Conservation (phyloP, 1,140 invertebrate species). For the Hyposmocoma kahamanoa region DNA sequence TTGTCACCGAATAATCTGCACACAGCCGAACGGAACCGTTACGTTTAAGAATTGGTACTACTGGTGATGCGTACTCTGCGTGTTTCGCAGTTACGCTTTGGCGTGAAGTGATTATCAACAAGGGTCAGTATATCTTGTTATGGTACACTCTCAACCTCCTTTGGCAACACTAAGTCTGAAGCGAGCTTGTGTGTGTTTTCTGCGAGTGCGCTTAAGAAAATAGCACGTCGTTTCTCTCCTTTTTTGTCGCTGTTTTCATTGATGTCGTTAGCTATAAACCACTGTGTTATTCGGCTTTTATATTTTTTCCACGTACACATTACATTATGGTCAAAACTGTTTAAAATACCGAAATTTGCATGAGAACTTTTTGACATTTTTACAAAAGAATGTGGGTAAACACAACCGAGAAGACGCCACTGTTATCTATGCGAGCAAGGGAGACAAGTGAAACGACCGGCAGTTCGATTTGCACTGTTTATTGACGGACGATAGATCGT, state of each 20-base stretch:
- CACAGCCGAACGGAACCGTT: background rate
- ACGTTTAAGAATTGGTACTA: background rate
- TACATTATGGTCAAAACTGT: too few relatives aligned
- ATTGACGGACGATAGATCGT: too few relatives aligned
- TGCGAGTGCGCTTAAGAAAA: slow-evolving; percentile 8
- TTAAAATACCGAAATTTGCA: too few relatives aligned
- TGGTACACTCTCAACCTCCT: background rate
- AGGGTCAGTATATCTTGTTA: background rate
- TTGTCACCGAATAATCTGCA: background rate
- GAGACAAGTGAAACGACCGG: too few relatives aligned
- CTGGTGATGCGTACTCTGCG: background rate
- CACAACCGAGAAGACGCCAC: too few relatives aligned
- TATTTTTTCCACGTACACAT: background rate
- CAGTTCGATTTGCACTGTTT: too few relatives aligned
- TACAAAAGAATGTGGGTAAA: too few relatives aligned
- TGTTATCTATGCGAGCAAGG: too few relatives aligned
- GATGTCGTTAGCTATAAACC: slow-evolving; percentile 11
- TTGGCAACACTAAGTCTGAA: slow-evolving; percentile 6
- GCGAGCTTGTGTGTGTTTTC: slow-evolving; percentile 7
- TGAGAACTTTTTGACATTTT: too few relatives aligned
- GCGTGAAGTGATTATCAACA: slow-evolving; percentile 7
- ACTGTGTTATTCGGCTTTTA: slow-evolving; percentile 1
- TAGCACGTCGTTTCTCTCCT: slow-evolving; percentile 3
- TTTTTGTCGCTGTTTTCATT: background rate
- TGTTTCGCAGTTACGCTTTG: slow-evolving; percentile 1